Evolutionary conservation across 2,888 invertebrate species (phyloP).

Genomic region (Lampropteryx suffumata): DNA sequence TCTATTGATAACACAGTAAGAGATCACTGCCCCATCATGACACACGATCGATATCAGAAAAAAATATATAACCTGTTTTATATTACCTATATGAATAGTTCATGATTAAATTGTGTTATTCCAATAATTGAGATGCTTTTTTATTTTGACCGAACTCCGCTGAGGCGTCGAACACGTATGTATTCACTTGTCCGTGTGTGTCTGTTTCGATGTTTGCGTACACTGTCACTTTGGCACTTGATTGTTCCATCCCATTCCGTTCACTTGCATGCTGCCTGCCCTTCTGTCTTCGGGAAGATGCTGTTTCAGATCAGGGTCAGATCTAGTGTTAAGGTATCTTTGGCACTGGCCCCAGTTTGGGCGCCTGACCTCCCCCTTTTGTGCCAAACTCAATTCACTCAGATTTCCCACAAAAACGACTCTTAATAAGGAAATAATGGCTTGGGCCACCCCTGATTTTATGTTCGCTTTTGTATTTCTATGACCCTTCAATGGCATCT

Average conservation of each 20-base stretch:
- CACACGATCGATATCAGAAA: constrained; percentile 76
- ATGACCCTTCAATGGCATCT: constrained; percentile 24
- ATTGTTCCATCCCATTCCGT: constrained; percentile 66
- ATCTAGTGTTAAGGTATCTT: neutral
- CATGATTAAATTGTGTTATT: constrained; percentile 83
- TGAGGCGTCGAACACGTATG: constrained; percentile 82
- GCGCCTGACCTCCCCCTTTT: too few relatives aligned
- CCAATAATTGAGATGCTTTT: constrained; percentile 82
- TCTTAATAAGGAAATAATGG: neutral
- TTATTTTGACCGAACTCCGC: constrained; percentile 81
- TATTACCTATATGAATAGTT: constrained; percentile 78
- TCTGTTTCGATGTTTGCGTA: constrained; percentile 80
- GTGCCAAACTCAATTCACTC: neutral
- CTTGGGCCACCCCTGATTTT: constrained; percentile 2
- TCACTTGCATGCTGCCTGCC: constrained; percentile 77
- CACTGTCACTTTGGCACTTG: constrained; percentile 77
- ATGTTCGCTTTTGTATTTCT: constrained; percentile 8
- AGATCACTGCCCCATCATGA: constrained; percentile 76
- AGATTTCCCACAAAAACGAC: neutral
- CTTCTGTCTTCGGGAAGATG: constrained; percentile 46
- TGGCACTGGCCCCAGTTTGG: neutral
- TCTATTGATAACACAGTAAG: constrained; percentile 52
- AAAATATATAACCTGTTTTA: constrained; percentile 80
- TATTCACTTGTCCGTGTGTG: constrained; percentile 80
- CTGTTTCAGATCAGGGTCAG: constrained; percentile 39